Base-by-base conservation (phyloP, 2,113 vertebrate genomes). In the Ardeotis arabs region DNA sequence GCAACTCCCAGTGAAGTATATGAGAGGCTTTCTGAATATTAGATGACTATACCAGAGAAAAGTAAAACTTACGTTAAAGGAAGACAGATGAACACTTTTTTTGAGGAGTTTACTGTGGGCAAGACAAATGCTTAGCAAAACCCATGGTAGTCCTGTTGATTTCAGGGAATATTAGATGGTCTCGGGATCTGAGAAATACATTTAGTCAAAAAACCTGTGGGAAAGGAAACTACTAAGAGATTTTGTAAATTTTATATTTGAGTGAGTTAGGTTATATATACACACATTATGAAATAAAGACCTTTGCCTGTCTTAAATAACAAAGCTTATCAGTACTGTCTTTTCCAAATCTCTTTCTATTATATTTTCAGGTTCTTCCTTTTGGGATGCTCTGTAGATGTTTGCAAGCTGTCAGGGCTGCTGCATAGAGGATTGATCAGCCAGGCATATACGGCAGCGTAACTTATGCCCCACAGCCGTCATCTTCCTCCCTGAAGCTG, bases 381-480 rank as follows among this genome's bases (percentile, higher is more conserved):
- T 41, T 63, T 86, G 35, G 35, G 14, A 18, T 81, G 73, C 66
- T 84, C 87, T 58, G 66, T 33, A 58, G 55, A 44, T 29, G 20
- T 83, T 85, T 89, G 21, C n/a, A 82, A 86, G 59, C 64, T 81
- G 41, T 33, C 37, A 84, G 45, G 58, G 41, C 19, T 59, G 33
- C 29, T 75, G 47, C 20, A 55, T 10, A 92, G 67, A 76, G 35
- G 67, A 39, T 12, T 29, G 29, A 58, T 52, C 52, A 91, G 63
- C 1, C 3, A 73, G n/a, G 53, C 29, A 31, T 11, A 73, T 20
- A n/a, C 47, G 33, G 66, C 52, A 56, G 12, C 3, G 5, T 59
- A 84, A 63, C 0, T 1, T 41, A 77, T 1, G 5, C 41, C 59
- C 53, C 33, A n/a, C 0, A 3, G 31, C 23, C 62, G 50, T 52